Base-by-base conservation (phyloP, 2,797 vertebrate species). In the Silurus aristotelis region DNA sequence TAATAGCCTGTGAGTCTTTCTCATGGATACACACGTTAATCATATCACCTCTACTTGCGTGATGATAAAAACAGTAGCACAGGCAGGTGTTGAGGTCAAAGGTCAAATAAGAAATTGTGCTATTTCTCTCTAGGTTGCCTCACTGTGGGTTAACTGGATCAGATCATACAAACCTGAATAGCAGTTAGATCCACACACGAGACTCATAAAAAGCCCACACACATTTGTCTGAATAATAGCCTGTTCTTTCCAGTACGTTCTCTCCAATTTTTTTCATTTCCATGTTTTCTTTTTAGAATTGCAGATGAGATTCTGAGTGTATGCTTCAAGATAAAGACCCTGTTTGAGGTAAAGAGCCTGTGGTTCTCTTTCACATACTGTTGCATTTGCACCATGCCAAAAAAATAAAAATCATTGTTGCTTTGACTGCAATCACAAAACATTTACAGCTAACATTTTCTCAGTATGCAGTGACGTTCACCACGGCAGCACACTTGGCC, bases 91-190 rank as follows among this genome's bases (percentile, higher is more conserved):
- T 71, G 67, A 27, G 31, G 81, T 72, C 67, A 72, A 27, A 82
- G 25, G 55, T 70, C 60, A 52, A 56, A 25, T 61, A 22, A 55
- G 64, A 63, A n/a, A 68, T 43, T 70, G 27, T 82, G 12, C 19
- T n/a, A 25, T 82, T 70, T 55, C 64, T 70, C 27, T 70, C 19
- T 61, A 71, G 20, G 19, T 60, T 71, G 25, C 27, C 20, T 58
- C 67, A 15, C 66, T 43, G 80, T 60, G 67, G 80, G 52, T 82
- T 70, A 82, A 71, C 58, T 56, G 13, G 27, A 83, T 83, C 80
- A 81, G 67, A 60, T 52, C 2, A 31, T 63, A 27, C 48, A 67
- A 13, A 20, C 58, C 8, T 12, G 17, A 1, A 20, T 58, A 55
- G 52, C 15, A 27, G 46, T 67, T 22, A 14, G 22, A 67, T 55